phyloP scores from a whole-genome alignment of 2,888 invertebrate species.

The Diplazon laetatorius region DNA sequence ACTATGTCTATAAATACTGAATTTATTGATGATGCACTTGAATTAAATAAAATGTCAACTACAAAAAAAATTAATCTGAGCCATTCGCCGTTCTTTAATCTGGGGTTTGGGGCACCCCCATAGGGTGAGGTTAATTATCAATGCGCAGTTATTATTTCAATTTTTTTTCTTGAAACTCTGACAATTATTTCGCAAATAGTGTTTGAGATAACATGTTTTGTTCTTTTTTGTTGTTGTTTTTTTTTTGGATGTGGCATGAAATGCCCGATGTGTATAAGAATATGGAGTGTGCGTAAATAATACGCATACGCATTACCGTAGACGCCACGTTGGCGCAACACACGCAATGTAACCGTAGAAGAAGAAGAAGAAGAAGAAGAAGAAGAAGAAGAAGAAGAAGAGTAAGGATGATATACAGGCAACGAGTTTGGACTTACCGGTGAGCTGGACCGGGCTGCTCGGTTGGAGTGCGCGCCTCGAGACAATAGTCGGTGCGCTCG shows the following conservation, averaged over 20 bases:
- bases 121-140: too few species aligned
- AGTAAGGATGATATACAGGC: slow-evolving; percentile 56
- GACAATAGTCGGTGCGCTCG: slow-evolving; percentile 48
- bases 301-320: slow-evolving; percentile 39
- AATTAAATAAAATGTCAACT: too few species aligned
- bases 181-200: too few species aligned
- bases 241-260: neutral
- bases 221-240: neutral
- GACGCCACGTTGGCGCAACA: slow-evolving; percentile 55
- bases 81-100: too few species aligned
- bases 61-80: too few species aligned
- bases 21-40: too few species aligned
- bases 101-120: too few species aligned
- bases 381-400: neutral
- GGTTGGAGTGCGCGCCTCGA: slow-evolving; percentile 41
- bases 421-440: slow-evolving; percentile 44
- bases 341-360: slow-evolving; percentile 57
- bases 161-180: too few species aligned
- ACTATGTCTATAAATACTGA: too few species aligned
- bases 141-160: too few species aligned
- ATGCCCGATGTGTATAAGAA: slow-evolving; percentile 12
- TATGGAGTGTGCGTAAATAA: slow-evolving; percentile 47
- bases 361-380: slow-evolving; percentile 47
- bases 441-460: slow-evolving; percentile 5
- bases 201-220: too few species aligned